Percentiles rank a stretch among this genome's conserved stretches.
These are phyloP conservation scores for Acronicta alni DNA, from an alignment of 2,888 invertebrate species.

Conservation along the genomic window DNA sequence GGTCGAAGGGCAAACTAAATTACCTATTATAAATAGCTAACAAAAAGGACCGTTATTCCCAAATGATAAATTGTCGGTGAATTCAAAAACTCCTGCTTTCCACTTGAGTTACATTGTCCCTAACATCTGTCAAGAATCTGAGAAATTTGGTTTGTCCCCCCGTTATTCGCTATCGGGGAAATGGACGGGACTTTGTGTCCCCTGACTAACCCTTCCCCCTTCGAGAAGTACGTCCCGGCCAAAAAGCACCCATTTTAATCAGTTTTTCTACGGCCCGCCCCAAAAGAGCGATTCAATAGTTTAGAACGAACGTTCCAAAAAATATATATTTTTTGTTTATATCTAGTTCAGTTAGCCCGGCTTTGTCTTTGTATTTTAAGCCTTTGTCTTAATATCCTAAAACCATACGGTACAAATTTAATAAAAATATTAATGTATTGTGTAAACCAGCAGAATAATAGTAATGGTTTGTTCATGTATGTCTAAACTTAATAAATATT, in stretches of 20 bases:
- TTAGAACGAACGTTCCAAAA: too few relatives aligned
- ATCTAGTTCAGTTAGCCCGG: too few relatives aligned
- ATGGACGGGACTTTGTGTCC: slow-evolving; percentile 2
- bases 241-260: slow-evolving; percentile 21
- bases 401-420: too few relatives aligned
- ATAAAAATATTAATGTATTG: too few relatives aligned
- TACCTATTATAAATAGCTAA: slow-evolving; percentile 35
- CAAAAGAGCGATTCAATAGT: slow-evolving; percentile 10
- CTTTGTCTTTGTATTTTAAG: too few relatives aligned
- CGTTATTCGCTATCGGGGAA: slow-evolving; percentile 7
- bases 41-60: slow-evolving; percentile 34
- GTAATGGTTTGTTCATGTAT: too few relatives aligned
- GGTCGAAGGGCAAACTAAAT: slow-evolving; percentile 44
- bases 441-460: too few relatives aligned
- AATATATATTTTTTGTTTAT: too few relatives aligned
- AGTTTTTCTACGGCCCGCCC: slow-evolving; percentile 1
- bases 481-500: too few relatives aligned
- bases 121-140: slow-evolving; percentile 48
- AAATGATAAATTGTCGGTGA: slow-evolving; percentile 53
- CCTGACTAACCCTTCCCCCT: slow-evolving; percentile 21
- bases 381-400: too few relatives aligned
- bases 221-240: slow-evolving; percentile 4
- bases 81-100: slow-evolving; percentile 45
- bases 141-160: slow-evolving; percentile 46
- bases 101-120: slow-evolving; percentile 45